phyloP scores from a whole-genome alignment of 2,113 vertebrate genomes.

The Brachyhypopomus gauderio region DNA sequence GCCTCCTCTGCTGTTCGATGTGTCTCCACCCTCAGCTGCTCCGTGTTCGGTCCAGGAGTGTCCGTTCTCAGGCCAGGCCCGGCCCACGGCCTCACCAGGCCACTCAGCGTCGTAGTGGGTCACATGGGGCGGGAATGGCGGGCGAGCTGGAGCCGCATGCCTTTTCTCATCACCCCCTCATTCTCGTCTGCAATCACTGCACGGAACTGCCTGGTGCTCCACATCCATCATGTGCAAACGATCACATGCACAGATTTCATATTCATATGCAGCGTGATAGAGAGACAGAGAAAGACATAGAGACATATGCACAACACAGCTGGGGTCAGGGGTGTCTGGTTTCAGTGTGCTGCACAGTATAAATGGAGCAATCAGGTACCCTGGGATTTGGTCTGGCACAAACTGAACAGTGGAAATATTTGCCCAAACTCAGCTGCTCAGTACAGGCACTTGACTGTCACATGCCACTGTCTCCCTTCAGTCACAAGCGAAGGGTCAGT shows the following conservation, averaged over 20 bases:
- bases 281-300: neutral
- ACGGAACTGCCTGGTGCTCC: no score
- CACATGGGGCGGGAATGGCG: no score
- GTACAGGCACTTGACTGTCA: slow-evolving; percentile 18
- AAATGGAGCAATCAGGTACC: slow-evolving; percentile 22
- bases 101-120: no score
- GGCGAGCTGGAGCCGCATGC: no score
- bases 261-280: neutral
- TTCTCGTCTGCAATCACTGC: no score
- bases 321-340: slow-evolving; percentile 16
- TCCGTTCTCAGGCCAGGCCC: no score
- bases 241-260: neutral
- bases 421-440: slow-evolving; percentile 12
- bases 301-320: neutral
- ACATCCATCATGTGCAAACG: no score
- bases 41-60: no score
- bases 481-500: slow-evolving; percentile 9
- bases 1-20: neutral
- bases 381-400: slow-evolving; percentile 3
- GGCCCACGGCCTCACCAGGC: no score
- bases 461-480: slow-evolving; percentile 20
- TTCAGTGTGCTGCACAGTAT: neutral
- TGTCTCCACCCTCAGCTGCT: no score
- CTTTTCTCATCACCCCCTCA: no score
- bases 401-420: slow-evolving; percentile 30